phyloP scores from a whole-genome alignment of 2,797 vertebrate genomes.

The Sebastes steindachneri region DNA sequence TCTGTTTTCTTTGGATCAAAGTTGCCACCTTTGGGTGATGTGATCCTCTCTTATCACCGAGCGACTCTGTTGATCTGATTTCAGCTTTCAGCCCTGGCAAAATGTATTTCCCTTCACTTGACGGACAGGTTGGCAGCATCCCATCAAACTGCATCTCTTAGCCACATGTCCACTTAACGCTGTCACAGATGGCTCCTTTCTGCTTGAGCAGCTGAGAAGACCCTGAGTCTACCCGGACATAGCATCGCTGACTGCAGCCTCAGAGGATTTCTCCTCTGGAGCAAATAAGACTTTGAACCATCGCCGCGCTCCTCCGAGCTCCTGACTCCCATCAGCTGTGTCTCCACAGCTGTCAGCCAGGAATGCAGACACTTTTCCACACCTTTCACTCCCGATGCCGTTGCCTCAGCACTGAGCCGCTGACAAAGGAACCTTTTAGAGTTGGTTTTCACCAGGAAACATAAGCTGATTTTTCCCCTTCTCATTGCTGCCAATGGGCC shows the following conservation, averaged over 20 bases:
- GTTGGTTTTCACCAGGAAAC: slow-evolving; percentile 57
- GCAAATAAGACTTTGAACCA: slow-evolving; percentile 62
- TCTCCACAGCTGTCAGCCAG: slow-evolving; percentile 65
- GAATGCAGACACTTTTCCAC: slow-evolving; percentile 67
- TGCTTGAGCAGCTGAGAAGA: slow-evolving; percentile 29
- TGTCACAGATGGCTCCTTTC: slow-evolving; percentile 52
- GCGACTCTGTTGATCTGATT: not conserved
- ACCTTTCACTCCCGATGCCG: slow-evolving; percentile 64
- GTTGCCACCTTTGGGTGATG: not conserved
- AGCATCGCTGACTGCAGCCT: slow-evolving; percentile 27
- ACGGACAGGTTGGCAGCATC: slow-evolving; percentile 23
- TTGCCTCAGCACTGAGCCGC: slow-evolving; percentile 27
- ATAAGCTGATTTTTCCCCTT: slow-evolving; percentile 42
- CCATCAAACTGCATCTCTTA: slow-evolving; percentile 25
- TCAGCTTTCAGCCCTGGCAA: slow-evolving; percentile 10
- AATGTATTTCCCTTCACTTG: slow-evolving; percentile 19
- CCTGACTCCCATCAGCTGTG: slow-evolving; percentile 52
- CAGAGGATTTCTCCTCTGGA: slow-evolving; percentile 41
- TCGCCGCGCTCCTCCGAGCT: slow-evolving; percentile 12
- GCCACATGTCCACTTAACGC: slow-evolving; percentile 36
- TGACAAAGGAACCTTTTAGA: slow-evolving; percentile 64
- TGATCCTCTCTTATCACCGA: not conserved
- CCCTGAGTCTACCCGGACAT: slow-evolving; percentile 25
- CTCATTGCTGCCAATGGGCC: slow-evolving; percentile 13
- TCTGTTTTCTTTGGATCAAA: slow-evolving; percentile 1